Base-by-base conservation (phyloP, 2,113 vertebrate species). In the Xiphias gladius region DNA sequence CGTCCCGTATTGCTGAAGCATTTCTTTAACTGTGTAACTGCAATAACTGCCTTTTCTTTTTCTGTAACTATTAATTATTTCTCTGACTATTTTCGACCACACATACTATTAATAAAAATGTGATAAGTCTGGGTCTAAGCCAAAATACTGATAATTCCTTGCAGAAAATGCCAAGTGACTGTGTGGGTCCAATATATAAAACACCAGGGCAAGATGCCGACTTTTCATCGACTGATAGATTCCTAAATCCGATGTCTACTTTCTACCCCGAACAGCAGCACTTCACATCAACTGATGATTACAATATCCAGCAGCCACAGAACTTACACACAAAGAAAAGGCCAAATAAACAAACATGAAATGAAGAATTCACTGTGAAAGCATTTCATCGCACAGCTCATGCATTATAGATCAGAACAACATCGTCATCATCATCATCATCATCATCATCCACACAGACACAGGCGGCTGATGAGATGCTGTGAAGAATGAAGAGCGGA, bases 381-480 rank as follows among this genome's bases (percentile, higher is more conserved):
- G 69, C 73, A 17, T 58, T 57, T 64, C 72, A 73, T 28, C 69
- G 83, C 69, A 74, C 32, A 24, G 66, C 66, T 83, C 91, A 86
- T 90, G 91, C 86, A 76, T 79, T 35, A 82, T 3, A 73, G 80
- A 90, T 82, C 74, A 76, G 62, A 75, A 64, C 75, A 77, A 11
- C 43, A 77, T 19, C 80, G 39, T 52, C 7, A 54, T n/a, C n/a
- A n/a, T n/a, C n/a, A n/a, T n/a, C n/a, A n/a, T n/a, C n/a, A n/a
- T 54, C 74, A 79, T 41, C 63, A n/a, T 32, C 72, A 62, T 72
- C 37, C 22, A 41, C 70, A 76, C 58, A 52, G n/a, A 75, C 50
- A 35, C 59, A 62, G 48, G 58, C 65, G 65, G 83, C 80, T 59
- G 63, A 89, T 73, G 88, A 92, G 80, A 80, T 52, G 82, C 82